Evolutionary conservation across 1,140 invertebrate genomes (phyloP).

Genomic region (Meloidogyne hapla): DNA sequence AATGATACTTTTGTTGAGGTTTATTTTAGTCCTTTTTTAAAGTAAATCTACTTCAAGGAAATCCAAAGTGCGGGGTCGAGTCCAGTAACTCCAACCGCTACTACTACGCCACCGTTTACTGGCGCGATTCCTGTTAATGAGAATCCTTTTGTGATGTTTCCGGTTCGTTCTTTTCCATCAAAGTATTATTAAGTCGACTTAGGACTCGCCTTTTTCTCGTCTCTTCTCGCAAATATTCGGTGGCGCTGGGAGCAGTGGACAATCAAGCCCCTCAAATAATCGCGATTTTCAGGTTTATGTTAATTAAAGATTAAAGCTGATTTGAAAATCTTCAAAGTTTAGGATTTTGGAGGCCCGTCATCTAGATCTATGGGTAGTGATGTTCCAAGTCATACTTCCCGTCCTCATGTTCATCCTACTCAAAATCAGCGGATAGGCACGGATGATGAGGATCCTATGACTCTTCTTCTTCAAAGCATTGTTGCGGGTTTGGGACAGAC

Average conservation of each 20-base stretch:
- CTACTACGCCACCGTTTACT: not conserved
- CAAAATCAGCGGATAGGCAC: not conserved
- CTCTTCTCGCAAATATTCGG: not conserved
- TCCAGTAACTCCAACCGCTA: not conserved
- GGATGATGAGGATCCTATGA: not conserved
- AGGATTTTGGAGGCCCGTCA: not conserved
- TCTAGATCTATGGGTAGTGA: not conserved
- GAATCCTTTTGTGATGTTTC: not conserved
- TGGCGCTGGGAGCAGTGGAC: not conserved
- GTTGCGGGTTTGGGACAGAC: not conserved
- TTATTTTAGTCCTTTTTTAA: not conserved
- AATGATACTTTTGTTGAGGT: slow-evolving; percentile 7
- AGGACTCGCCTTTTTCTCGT: not conserved
- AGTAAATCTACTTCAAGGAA: not conserved
- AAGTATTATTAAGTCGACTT: no score
- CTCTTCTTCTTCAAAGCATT: not conserved
- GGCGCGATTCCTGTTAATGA: not conserved
- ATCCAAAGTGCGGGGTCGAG: not conserved
- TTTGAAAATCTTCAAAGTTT: not conserved
- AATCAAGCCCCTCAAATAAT: not conserved
- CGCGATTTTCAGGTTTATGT: not conserved
- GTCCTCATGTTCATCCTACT: not conserved
- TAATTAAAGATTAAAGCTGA: not conserved
- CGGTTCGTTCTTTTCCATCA: not conserved
- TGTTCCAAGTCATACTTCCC: not conserved